A percentile compares a stretch with the other conserved stretches of the same genome.
Conservation (phyloP, 1,140 invertebrate genomes). For the Bombus impatiens region DNA sequence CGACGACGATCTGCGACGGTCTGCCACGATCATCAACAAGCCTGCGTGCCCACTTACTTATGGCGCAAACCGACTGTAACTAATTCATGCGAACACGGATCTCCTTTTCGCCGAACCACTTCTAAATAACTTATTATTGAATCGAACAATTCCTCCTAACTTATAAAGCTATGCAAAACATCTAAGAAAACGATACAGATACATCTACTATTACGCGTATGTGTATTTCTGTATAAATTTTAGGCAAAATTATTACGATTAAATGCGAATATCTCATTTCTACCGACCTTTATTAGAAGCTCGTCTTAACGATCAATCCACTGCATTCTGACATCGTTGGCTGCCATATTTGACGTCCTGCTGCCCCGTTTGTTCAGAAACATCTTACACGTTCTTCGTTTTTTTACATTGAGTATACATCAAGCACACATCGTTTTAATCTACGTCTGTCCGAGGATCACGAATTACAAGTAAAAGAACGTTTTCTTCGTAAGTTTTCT, state of each 20-base stretch:
- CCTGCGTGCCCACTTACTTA: neutral
- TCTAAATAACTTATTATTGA: neutral
- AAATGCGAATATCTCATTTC: neutral
- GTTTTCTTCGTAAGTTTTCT: neutral
- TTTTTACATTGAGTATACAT: neutral
- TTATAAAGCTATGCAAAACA: neutral
- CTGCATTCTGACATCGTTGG: neutral
- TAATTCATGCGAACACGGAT: neutral
- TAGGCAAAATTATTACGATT: neutral
- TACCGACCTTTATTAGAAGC: neutral
- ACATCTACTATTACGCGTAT: neutral
- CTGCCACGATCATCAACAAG: neutral
- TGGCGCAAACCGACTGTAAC: conserved; percentile 13
- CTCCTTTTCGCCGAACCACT: neutral
- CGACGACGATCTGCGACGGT: neutral
- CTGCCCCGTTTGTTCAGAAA: neutral
- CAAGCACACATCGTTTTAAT: neutral
- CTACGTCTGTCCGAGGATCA: neutral
- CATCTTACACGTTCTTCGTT: neutral
- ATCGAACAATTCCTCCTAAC: neutral
- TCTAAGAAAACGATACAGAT: neutral
- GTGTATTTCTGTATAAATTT: too few relatives aligned
- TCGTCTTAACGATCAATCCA: neutral
- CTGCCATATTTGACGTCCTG: neutral
- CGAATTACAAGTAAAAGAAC: neutral